A percentile compares a stretch with the other conserved stretches of the same genome.
These are phyloP conservation scores for Aramus guarauna DNA, from an alignment of 2,113 vertebrate genomes.

Conservation along the genomic window DNA sequence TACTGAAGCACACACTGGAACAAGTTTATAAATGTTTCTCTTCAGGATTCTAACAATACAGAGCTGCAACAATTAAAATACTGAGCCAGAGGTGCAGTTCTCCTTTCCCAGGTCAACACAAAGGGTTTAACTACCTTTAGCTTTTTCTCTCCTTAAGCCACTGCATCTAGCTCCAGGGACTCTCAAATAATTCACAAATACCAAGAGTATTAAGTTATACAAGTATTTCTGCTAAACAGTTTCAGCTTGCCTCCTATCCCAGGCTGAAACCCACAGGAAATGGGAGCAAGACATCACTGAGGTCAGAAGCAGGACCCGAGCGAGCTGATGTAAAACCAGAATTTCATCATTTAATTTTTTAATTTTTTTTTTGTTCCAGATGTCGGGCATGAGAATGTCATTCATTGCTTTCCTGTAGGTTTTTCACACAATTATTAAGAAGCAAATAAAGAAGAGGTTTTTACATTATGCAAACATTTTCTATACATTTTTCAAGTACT, in stretches of 20 bases:
- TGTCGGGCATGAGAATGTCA: background rate
- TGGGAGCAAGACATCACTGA: rapidly evolving
- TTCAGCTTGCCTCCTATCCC: background rate
- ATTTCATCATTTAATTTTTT: background rate
- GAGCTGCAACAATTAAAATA: background rate
- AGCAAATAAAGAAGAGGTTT: background rate
- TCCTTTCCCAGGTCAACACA: background rate
- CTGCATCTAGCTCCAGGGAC: background rate
- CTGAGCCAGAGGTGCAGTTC: background rate
- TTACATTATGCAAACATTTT: background rate
- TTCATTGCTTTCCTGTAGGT: background rate
- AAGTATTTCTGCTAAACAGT: background rate
- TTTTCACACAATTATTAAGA: background rate
- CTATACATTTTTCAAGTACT: background rate
- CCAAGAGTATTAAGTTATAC: background rate
- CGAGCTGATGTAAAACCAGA: background rate
- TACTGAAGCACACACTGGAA: background rate
- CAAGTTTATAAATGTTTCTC: background rate
- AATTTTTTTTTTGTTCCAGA: background rate
- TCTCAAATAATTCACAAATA: background rate
- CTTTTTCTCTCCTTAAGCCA: background rate
- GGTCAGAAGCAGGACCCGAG: background rate
- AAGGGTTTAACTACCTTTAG: background rate
- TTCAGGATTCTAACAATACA: background rate
- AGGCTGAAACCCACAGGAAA: background rate